These are phyloP conservation scores for Hydrolagus colliei DNA, from an alignment of 2,797 vertebrate species.

Conservation along the genomic window DNA sequence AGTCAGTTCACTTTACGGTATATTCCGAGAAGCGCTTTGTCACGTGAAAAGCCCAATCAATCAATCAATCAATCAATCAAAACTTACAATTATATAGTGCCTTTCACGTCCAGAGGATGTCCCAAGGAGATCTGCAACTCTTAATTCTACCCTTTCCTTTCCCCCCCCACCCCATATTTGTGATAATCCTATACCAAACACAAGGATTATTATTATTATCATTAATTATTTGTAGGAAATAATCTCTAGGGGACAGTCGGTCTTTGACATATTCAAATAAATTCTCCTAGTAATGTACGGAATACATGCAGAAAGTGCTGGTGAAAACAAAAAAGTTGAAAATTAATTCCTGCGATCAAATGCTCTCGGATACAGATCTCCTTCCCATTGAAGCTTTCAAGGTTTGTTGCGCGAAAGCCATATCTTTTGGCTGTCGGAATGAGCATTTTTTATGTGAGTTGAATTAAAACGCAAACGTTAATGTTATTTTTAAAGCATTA, in stretches of 20 bases:
- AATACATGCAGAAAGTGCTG: neutral
- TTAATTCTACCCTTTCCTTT: too few species aligned
- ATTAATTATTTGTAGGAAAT: neutral
- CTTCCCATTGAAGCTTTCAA: neutral
- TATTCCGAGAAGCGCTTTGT: too few species aligned
- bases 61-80: too few species aligned
- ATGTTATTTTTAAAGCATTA: conserved; percentile 19
- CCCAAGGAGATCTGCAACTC: too few species aligned
- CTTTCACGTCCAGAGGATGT: too few species aligned
- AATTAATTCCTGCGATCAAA: neutral
- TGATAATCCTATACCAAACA: too few species aligned
- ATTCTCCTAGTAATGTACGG: neutral
- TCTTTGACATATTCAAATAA: conserved; percentile 24
- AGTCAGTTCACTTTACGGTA: too few species aligned
- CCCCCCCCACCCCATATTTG: too few species aligned
- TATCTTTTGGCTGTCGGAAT: conserved; percentile 15
- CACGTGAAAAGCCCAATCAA: too few species aligned
- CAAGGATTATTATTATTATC: too few species aligned
- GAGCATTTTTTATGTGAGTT: neutral
- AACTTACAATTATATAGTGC: too few species aligned
- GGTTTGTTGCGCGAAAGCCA: neutral
- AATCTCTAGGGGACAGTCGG: conserved; percentile 13
- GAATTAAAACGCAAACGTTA: conserved; percentile 17
- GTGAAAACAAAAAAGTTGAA: neutral
- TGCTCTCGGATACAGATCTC: neutral